Conservation (phyloP, 2,797 vertebrate species). For the Cossypha niveicapilla region DNA sequence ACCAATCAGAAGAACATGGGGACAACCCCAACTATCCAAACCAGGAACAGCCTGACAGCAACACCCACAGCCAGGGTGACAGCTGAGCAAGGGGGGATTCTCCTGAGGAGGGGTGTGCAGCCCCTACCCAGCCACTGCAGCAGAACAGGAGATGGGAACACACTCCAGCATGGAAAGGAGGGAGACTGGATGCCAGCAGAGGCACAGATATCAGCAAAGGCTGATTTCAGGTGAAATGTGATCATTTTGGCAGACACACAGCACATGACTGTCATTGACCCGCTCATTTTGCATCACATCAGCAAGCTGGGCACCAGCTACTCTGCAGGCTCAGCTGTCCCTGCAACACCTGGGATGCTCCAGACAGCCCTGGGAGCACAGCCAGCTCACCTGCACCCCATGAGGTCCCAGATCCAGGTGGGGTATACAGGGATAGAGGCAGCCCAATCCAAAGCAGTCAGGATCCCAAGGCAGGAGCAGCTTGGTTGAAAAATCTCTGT, state of each 20-base stretch:
- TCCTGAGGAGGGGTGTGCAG: background rate
- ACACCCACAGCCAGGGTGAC: too few relatives aligned
- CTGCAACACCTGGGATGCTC: background rate
- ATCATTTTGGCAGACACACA: background rate
- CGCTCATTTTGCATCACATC: fast-evolving
- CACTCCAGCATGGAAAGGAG: background rate
- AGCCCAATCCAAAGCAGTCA: background rate
- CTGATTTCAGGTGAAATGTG: background rate
- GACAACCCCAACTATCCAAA: background rate
- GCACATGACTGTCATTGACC: background rate
- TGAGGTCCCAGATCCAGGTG: fast-evolving
- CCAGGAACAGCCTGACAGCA: background rate
- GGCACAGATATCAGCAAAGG: background rate
- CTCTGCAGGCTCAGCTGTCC: background rate
- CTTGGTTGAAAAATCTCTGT: background rate
- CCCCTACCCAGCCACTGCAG: background rate
- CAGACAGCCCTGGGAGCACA: background rate
- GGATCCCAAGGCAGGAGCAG: background rate
- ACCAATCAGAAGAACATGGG: fast-evolving
- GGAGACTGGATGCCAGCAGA: background rate
- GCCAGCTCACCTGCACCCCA: background rate
- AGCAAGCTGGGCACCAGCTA: background rate
- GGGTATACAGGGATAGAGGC: fast-evolving
- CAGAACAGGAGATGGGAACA: background rate
- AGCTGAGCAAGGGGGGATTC: background rate